Conservation (phyloP, 2,113 vertebrate species). For the Setophaga petechia region DNA sequence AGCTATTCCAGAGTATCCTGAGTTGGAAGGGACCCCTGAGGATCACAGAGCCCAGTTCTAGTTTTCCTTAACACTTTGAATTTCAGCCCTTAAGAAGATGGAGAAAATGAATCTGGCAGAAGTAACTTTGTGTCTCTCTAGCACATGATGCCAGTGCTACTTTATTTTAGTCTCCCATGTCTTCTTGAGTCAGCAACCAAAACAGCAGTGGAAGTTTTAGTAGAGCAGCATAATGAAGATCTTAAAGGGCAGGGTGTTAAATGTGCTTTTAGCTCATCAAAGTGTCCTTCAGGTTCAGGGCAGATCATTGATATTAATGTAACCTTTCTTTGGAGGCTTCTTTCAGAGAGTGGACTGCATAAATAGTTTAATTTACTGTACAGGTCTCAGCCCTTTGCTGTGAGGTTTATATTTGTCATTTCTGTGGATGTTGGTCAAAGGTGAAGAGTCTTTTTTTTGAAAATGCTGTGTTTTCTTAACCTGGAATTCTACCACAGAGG, state of each 20-base stretch:
- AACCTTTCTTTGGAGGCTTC: not conserved
- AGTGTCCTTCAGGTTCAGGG: not conserved
- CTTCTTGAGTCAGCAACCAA: not conserved
- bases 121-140: not conserved
- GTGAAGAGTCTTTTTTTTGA: not conserved
- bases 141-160: not conserved
- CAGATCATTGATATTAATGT: not conserved
- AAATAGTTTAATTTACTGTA: not conserved
- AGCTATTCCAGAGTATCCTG: not conserved
- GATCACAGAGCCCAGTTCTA: accelerated
- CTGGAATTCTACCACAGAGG: not conserved
- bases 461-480: not conserved
- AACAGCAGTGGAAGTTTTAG: not conserved
- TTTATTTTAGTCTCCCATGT: not conserved
- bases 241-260: not conserved
- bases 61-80: not conserved
- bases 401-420: not conserved
- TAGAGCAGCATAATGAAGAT: not conserved
- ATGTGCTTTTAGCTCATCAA: not conserved
- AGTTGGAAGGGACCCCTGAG: not conserved
- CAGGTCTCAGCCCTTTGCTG: not conserved
- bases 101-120: not conserved
- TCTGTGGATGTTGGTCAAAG: not conserved
- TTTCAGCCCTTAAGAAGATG: not conserved
- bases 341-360: not conserved